Base-by-base conservation (phyloP, 2,113 vertebrate genomes). In the Holacanthus passer region DNA sequence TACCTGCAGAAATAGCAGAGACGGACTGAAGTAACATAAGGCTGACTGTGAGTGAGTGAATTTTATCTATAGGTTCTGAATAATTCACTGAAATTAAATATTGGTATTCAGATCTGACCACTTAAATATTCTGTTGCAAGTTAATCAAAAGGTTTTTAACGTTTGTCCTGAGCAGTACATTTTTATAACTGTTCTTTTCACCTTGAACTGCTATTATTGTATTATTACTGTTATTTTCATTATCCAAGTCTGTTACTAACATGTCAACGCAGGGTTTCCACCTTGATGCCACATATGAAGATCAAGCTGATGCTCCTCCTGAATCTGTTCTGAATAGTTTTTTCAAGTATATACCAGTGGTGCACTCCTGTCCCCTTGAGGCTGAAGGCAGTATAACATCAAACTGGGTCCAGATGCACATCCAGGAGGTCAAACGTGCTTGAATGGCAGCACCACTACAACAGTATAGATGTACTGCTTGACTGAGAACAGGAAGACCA, bases 321-420 rank as follows among this genome's bases (percentile, higher is more conserved):
- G 4, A 24, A 14, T 47, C 20, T 48, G 1, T 17, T 48, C 39
- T 4, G 11, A 47, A 7, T 3, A 16, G 0, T 27, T 14, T 37
- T 24, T 80, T 63, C 35, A n/a, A 50, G 71, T 2, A 31, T 4
- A 10, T 14, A 5, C 9, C 17, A 10, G 3, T 62, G 7, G 39
- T 58, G 17, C 64, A 45, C 27, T 58, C 12, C 63, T 62, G 82
- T 73, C 85, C 69, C 47, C 73, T 24, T 64, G 59, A 75, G 83
- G 66, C 64, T 31, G 29, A 48, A 73, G 43, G 50, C 48, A 41
- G 55, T 16, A 70, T 27, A 1, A n/a, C 79, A 74, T 19, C 27
- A 53, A 17, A 17, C 2, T 16, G 4, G 72, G 19, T 67, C 32
- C 27, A 10, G 22, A 48, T 14, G 41, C 27, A 62, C 35, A 66